These are phyloP conservation scores for Hirudinaria manillensis DNA, from an alignment of 2,888 invertebrate species.

Conservation along the genomic window DNA sequence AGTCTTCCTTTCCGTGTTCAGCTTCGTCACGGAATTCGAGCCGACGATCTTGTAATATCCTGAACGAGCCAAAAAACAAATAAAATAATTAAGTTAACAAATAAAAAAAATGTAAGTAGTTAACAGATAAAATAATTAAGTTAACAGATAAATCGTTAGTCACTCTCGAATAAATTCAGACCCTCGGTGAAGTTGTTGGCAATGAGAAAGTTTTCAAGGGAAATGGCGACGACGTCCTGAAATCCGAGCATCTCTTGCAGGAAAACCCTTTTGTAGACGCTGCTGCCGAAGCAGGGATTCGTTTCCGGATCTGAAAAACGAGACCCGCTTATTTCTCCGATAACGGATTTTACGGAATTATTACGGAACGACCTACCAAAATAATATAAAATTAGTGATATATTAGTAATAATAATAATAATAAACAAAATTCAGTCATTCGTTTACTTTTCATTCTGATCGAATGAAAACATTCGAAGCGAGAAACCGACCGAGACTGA, in stretches of 20 bases:
- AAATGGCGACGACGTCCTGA: constrained; percentile 16
- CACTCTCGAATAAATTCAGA: neutral
- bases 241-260: constrained; percentile 19
- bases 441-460: too few species aligned
- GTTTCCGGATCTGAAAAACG: constrained; percentile 21
- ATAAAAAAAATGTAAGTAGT: neutral
- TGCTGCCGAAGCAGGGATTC: constrained; percentile 21
- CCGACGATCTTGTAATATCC: constrained; percentile 6
- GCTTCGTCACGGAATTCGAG: neutral
- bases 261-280: constrained; percentile 19
- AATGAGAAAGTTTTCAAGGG: constrained; percentile 14
- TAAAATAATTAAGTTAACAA: neutral
- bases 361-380: neutral
- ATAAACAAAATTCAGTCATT: too few species aligned
- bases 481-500: neutral
- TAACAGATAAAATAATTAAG: neutral
- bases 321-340: too few species aligned
- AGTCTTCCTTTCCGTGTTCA: neutral
- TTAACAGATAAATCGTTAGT: too few species aligned
- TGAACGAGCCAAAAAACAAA: neutral
- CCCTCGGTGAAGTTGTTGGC: neutral
- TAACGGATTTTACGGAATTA: neutral
- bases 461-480: too few species aligned
- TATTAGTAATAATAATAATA: too few species aligned
- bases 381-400: neutral